These are phyloP conservation scores for Aegypius monachus DNA, from an alignment of 2,113 vertebrate genomes.

Conservation along the genomic window DNA sequence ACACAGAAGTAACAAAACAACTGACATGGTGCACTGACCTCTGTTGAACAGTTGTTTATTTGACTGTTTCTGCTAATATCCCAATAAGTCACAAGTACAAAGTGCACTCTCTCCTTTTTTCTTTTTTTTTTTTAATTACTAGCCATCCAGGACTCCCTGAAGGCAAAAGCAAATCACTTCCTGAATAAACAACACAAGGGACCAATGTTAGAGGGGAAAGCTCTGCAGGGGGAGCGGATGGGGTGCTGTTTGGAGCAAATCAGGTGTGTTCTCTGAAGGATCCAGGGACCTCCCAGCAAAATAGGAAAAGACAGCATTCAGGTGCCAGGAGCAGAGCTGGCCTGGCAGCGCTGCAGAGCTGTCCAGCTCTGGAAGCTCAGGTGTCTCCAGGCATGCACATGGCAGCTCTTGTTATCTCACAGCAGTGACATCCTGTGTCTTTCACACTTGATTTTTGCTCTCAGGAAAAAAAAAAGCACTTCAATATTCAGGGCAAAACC, in stretches of 20 bases:
- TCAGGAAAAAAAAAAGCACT: not conserved
- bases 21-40: not conserved
- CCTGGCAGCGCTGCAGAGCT: not conserved
- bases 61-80: not conserved
- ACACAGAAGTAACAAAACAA: not conserved
- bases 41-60: not conserved
- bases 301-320: accelerated
- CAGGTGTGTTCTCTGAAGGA: not conserved
- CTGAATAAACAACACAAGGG: not conserved
- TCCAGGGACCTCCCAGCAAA: not conserved
- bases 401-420: not conserved
- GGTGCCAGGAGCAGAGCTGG: not conserved
- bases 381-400: not conserved
- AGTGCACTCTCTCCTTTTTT: not conserved
- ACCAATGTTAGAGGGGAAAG: not conserved
- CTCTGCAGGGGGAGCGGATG: not conserved
- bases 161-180: not conserved
- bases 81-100: not conserved
- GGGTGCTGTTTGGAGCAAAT: not conserved
- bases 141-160: not conserved
- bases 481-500: not conserved
- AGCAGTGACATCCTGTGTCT: not conserved
- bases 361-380: constrained; percentile 23
- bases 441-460: not conserved
- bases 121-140: not conserved